phyloP scores from a whole-genome alignment of 1,140 invertebrate species.

The Coelopa frigida region DNA sequence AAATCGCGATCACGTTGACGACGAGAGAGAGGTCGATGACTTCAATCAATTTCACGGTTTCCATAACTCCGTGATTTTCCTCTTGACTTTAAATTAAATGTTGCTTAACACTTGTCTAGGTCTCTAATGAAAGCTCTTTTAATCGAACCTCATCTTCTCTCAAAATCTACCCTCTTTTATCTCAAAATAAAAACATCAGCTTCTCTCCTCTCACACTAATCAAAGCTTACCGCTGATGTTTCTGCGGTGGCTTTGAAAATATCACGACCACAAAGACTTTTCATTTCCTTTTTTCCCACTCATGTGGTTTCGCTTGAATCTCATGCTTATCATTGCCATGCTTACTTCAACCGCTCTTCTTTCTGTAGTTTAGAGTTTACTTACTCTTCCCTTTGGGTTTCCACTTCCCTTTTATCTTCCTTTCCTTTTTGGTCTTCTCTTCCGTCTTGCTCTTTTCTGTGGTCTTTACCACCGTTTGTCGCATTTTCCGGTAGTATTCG shows the following conservation, averaged over 20 bases:
- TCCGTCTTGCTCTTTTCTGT: background rate
- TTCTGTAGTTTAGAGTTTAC: background rate
- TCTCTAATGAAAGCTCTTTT: too few relatives aligned
- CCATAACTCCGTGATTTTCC: too few relatives aligned
- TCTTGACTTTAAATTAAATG: too few relatives aligned
- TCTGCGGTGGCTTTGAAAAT: background rate
- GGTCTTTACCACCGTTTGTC: background rate
- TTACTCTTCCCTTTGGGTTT: background rate
- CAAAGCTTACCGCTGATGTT: background rate
- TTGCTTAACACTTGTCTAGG: too few relatives aligned
- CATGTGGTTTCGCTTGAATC: background rate
- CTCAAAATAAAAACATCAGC: background rate
- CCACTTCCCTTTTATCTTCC: background rate
- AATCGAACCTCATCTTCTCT: too few relatives aligned
- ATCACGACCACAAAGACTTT: background rate
- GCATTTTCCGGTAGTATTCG: too few relatives aligned
- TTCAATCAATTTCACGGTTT: too few relatives aligned
- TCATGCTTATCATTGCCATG: background rate
- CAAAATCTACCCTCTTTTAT: background rate
- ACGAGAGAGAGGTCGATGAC: too few relatives aligned
- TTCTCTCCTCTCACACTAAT: background rate
- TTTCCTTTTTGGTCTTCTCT: background rate
- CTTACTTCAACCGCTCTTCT: background rate
- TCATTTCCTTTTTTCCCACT: background rate
- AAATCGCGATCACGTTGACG: too few relatives aligned